Evolutionary conservation across 2,797 vertebrate genomes (phyloP), one percentile per base, ranked within the genome.

Genomic region (Scyliorhinus canicula): DNA sequence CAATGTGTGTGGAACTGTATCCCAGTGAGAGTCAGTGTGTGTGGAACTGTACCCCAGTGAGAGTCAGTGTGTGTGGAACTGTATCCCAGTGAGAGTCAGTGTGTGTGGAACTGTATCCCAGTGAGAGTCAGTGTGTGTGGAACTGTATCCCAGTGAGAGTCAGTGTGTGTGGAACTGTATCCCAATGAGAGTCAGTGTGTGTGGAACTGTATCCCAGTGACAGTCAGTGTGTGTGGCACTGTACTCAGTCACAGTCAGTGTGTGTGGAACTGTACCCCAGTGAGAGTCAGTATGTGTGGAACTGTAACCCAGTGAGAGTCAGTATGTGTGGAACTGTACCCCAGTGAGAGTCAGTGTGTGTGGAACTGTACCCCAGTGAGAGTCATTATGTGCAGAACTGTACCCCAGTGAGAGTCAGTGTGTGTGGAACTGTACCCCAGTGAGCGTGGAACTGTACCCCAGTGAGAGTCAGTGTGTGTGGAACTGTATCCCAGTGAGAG

Each of bases 21-120:
- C 71, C 71, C 71, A 74, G 71, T 74, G 71, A 74, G 71, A 74
- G 71, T n/a, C 71, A 74, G 71, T n/a, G 71, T n/a, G 71, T n/a
- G 71, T 74, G 71, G 71, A n/a, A 74, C 35, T 74, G 71, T 74
- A n/a, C 12, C 35, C 71, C 71, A 74, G 71, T 74, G 71, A n/a
- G 71, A 71, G 31, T 71, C 69, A 71, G 69, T 71, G 69, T 71
- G 7, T 71, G 69, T 71, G 69, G 69, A 16, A 74, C 71, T n/a
- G 35, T 74, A n/a, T 35, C 71, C 71, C 35, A 74, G 35, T 74
- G 35, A 74, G 35, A 74, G 57, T 74, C 71, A n/a, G 71, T n/a
- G 35, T 74, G 9, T 74, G 71, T 74, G 71, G 71, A 74, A 74
- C 71, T 74, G 71, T 74, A n/a, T 9, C 71, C 71, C 71, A 74